A percentile compares a stretch with the other conserved stretches of the same genome.
Conservation (phyloP, 2,113 vertebrate species). For the Mastomys coucha region DNA sequence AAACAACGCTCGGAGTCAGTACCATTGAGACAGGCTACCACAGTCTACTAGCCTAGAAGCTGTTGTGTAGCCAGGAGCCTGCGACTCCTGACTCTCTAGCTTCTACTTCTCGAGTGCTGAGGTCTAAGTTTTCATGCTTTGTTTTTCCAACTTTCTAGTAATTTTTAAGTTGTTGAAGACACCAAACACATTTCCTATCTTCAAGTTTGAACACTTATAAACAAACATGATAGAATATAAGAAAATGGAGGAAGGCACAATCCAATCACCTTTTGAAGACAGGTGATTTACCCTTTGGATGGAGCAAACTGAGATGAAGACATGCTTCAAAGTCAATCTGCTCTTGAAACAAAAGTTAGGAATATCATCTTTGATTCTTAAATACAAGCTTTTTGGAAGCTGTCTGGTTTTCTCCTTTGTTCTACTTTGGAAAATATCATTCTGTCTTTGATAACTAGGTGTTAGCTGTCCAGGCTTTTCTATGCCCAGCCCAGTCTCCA, state of each 20-base stretch:
- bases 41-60: neutral
- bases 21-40: neutral
- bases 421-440: neutral
- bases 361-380: neutral
- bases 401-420: neutral
- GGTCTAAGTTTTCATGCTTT: neutral
- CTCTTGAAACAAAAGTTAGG: slow-evolving; percentile 15
- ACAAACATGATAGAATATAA: neutral
- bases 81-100: neutral
- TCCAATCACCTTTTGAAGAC: slow-evolving; percentile 38
- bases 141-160: neutral
- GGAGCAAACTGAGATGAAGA: neutral
- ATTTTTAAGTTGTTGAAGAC: neutral
- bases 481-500: too few species aligned
- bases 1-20: neutral
- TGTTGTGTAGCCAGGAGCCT: neutral
- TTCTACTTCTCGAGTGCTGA: neutral
- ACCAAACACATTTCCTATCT: neutral
- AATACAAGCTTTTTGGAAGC: neutral
- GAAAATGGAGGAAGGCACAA: neutral
- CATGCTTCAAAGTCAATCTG: neutral
- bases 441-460: slow-evolving; percentile 30
- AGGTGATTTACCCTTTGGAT: neutral
- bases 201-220: slow-evolving; percentile 43
- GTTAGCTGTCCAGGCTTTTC: too few species aligned